phyloP scores from a whole-genome alignment of 2,797 vertebrate genomes.

The Poecile montanus region DNA sequence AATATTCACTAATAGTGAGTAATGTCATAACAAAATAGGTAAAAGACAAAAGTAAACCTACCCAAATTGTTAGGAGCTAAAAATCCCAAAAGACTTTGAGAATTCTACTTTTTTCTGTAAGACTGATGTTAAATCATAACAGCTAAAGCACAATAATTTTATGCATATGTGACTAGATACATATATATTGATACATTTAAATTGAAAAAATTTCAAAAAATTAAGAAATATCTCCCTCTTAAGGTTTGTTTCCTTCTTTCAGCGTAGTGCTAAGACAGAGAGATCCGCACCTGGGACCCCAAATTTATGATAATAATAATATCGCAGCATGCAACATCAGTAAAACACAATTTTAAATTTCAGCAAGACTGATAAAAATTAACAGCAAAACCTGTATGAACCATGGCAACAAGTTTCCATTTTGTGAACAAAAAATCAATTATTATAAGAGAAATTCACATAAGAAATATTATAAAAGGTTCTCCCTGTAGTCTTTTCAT shows the following conservation, averaged over 20 bases:
- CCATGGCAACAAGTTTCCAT: background rate
- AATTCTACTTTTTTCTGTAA: background rate
- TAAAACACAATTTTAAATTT: background rate
- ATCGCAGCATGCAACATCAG: background rate
- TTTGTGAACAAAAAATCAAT: constrained; percentile 23
- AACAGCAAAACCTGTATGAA: background rate
- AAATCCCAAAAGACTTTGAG: background rate
- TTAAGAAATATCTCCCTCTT: background rate
- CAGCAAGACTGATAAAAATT: background rate
- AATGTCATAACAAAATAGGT: background rate
- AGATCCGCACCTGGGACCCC: background rate
- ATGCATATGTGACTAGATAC: background rate
- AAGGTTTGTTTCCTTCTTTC: background rate
- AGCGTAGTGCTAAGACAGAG: background rate
- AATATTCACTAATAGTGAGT: background rate
- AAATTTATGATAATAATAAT: background rate
- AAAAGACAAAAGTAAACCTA: background rate
- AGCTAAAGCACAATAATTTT: background rate
- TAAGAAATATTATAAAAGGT: background rate
- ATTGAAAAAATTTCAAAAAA: background rate
- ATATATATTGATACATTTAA: background rate
- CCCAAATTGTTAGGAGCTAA: background rate
- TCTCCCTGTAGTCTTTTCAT: constrained; percentile 10
- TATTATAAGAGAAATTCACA: constrained; percentile 6
- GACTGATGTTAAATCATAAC: background rate